Conservation (phyloP, 2,797 vertebrate species). For the Clarias laeviceps region DNA sequence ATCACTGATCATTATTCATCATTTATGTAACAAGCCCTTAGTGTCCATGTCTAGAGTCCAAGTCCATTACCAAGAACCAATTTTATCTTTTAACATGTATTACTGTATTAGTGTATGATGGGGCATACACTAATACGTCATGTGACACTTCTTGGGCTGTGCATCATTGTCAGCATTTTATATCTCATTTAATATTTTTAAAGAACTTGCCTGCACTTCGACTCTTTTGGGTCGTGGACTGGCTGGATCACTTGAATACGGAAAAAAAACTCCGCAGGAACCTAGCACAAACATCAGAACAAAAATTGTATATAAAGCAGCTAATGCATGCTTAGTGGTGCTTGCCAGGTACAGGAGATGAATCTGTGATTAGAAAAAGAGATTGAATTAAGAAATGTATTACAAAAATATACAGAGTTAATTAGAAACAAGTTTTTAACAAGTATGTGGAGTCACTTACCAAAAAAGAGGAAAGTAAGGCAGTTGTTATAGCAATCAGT, state of each 20-base stretch:
- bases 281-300: constrained; percentile 81
- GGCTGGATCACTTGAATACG: constrained; percentile 81
- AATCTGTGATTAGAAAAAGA: constrained; percentile 79
- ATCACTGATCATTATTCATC: too few relatives aligned
- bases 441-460: constrained; percentile 69
- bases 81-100: too few relatives aligned
- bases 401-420: neutral
- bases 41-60: too few relatives aligned
- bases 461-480: constrained; percentile 91
- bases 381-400: constrained; percentile 18
- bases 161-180: neutral
- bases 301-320: constrained; percentile 78
- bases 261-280: constrained; percentile 88
- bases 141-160: neutral
- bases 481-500: constrained; percentile 80
- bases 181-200: neutral
- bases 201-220: constrained; percentile 85
- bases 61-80: too few relatives aligned
- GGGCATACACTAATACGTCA: neutral
- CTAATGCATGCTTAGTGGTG: constrained; percentile 84
- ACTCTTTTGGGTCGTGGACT: constrained; percentile 90
- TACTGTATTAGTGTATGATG: too few relatives aligned
- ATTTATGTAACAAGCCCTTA: too few relatives aligned
- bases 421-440: neutral
- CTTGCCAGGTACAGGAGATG: constrained; percentile 89